Base-by-base conservation (phyloP, 2,797 vertebrate genomes). In the Hippocampus kuda region DNA sequence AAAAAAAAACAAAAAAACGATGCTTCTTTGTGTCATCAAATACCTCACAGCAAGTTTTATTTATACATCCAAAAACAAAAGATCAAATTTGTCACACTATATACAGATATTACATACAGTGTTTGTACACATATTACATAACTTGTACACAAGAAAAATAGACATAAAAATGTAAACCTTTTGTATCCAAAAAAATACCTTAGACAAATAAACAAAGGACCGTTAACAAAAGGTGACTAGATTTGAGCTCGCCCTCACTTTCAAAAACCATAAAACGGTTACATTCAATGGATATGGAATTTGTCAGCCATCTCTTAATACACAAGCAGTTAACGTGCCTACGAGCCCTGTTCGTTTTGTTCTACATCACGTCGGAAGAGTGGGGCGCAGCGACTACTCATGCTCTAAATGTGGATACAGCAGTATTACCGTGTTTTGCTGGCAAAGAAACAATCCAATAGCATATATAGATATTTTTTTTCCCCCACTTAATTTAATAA, bases 161-260 rank as follows among this genome's bases (percentile, higher is more conserved):
- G 98, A 99, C 96, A 98, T 98, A 98, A 97, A 99, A 99, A 98
- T 99, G 97, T 99, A 99, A 99, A 99, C 96, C 90, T 98, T 61
- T 92, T 97, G 95, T 98, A 97, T 99, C 98, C 95, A 97, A 99
- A 99, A 62, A 98, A 98, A 95, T 93, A 93, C 94, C 94, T 98
- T 96, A 95, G 95, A 97, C 94, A 94, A 95, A 97, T 95, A 94
- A 96, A 99, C 93, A 13, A 93, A 94, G 91, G 93, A 96, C 93
- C 92, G 93, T 95, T 98, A 98, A 98, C 93, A 98, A 97, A 98
- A 96, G 93, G 94, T 96, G 94, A 97, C 93, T 94, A 96, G 93
- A 93, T 95, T 93, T 44, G 41, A 94, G 95, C 93, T 94, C 90
- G 87, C 94, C 93, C 91, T 92, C 93, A 93, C 86, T 91, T 93